Evolutionary conservation across 1,140 invertebrate genomes (phyloP).

Genomic region (Radopholus similis): DNA sequence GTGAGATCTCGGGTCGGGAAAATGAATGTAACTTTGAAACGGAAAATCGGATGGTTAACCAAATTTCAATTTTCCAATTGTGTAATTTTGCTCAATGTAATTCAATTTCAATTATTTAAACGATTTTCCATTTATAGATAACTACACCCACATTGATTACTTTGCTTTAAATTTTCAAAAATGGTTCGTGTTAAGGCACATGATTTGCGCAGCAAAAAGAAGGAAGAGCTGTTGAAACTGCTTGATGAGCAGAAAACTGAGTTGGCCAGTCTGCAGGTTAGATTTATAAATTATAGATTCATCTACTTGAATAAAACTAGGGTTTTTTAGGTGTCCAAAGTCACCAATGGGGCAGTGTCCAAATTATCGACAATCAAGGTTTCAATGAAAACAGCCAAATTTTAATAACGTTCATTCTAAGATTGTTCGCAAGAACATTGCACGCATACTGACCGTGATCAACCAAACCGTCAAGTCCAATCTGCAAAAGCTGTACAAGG

Average conservation of each 20-base stretch:
- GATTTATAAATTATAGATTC: not conserved
- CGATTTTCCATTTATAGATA: too few relatives aligned
- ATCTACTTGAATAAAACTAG: slow-evolving; percentile 15
- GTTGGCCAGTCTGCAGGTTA: slow-evolving; percentile 73
- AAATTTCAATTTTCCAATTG: too few relatives aligned
- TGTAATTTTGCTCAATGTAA: too few relatives aligned
- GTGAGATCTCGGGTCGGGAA: too few relatives aligned
- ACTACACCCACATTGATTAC: too few relatives aligned
- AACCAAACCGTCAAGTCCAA: slow-evolving; percentile 98
- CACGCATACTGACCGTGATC: slow-evolving; percentile 95
- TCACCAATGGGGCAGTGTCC: slow-evolving; percentile 91
- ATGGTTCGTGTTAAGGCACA: slow-evolving; percentile 74
- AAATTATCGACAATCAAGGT: slow-evolving; percentile 95
- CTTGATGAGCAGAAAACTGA: slow-evolving; percentile 92
- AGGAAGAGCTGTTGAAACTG: slow-evolving; percentile 90
- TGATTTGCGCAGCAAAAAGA: slow-evolving; percentile 89
- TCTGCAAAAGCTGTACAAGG: slow-evolving; percentile 83
- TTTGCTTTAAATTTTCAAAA: too few relatives aligned
- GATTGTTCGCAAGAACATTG: slow-evolving; percentile 94
- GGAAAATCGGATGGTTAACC: too few relatives aligned
- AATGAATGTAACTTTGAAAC: too few relatives aligned
- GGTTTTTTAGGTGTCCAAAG: slow-evolving; percentile 76
- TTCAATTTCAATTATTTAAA: too few relatives aligned
- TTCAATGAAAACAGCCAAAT: too few relatives aligned
- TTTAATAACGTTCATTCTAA: too few relatives aligned